These are phyloP conservation scores for Formica aserva DNA, from an alignment of 2,888 invertebrate genomes.

Conservation along the genomic window DNA sequence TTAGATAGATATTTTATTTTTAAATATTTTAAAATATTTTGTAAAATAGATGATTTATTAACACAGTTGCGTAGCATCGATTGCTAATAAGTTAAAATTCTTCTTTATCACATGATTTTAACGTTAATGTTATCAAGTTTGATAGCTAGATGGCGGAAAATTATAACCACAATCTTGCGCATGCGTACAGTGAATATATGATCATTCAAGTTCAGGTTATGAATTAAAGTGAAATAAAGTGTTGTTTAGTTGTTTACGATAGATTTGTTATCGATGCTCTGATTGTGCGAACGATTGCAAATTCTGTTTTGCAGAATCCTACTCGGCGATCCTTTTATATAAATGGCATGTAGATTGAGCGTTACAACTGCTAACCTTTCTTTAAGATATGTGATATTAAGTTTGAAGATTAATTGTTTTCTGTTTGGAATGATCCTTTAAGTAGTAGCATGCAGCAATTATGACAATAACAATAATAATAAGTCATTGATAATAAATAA, in stretches of 20 bases:
- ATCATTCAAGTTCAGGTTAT: not conserved
- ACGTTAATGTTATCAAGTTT: not conserved
- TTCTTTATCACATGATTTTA: not conserved
- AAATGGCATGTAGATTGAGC: conserved; percentile 40
- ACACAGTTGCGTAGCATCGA: no score
- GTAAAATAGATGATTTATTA: not conserved
- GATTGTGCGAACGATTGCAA: not conserved
- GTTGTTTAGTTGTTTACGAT: conserved; percentile 22
- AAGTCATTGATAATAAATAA: not conserved
- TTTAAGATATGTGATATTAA: not conserved
- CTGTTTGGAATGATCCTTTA: conserved; percentile 9
- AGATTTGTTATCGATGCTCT: not conserved
- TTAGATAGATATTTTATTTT: not conserved
- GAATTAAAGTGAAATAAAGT: not conserved
- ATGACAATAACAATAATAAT: not conserved
- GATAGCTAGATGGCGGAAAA: not conserved
- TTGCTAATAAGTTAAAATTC: no score
- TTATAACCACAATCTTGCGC: not conserved
- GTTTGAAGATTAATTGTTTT: conserved; percentile 1
- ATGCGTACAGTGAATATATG: not conserved
- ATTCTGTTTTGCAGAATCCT: not conserved
- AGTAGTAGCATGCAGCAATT: not conserved
- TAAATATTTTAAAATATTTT: not conserved
- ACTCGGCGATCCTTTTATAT: not conserved
- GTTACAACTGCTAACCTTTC: conserved; percentile 20